Conservation (phyloP, 2,113 vertebrate genomes). For the Syngnathus typhle region DNA sequence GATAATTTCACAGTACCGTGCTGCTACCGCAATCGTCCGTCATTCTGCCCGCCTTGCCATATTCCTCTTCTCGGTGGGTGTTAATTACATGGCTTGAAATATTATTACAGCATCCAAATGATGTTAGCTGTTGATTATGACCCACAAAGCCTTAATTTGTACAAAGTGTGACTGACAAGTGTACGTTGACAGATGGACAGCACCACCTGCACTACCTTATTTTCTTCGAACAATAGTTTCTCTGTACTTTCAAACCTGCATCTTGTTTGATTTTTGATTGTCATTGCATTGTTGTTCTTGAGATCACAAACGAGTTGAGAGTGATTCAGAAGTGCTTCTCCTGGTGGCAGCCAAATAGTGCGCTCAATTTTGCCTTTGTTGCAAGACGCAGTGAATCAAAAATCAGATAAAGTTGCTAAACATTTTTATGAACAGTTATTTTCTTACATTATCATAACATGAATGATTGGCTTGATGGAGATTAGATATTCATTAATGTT, state of each 20-base stretch:
- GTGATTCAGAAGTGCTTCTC: background rate
- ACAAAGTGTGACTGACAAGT: constrained; percentile 51
- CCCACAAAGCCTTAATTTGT: constrained; percentile 18
- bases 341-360: background rate
- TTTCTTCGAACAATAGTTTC: background rate
- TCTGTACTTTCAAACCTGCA: background rate
- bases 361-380: background rate
- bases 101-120: constrained; percentile 61
- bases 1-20: constrained; percentile 1
- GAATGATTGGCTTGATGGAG: background rate
- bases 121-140: constrained; percentile 46
- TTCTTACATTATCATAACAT: background rate
- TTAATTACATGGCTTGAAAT: constrained; percentile 56
- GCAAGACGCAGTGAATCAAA: background rate
- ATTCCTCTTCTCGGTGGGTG: constrained; percentile 44
- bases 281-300: background rate
- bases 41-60: constrained; percentile 33
- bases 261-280: background rate
- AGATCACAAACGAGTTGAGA: background rate
- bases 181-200: constrained; percentile 42
- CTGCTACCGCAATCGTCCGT: constrained; percentile 27
- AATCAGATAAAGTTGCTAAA: background rate
- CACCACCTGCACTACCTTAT: constrained; percentile 23
- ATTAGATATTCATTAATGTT: background rate
- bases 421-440: background rate